Evolutionary conservation across 1,140 invertebrate genomes (phyloP), one percentile per base, ranked within the genome.

Genomic region (Tetramorium simillimum): DNA sequence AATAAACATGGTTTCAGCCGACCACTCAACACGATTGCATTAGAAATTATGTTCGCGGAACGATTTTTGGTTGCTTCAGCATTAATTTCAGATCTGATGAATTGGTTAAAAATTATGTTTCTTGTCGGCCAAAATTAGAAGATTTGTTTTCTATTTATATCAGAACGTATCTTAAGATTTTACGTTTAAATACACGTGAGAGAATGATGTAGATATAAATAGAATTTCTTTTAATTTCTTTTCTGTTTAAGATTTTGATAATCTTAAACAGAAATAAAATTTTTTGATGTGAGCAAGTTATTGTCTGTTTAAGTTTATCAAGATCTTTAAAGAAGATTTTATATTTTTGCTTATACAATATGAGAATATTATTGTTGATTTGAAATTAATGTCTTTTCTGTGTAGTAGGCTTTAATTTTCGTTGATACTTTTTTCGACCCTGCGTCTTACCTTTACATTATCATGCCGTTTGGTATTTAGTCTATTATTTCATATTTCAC

Each of bases 31-130:
- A 16, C 53, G 43, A 80, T 80, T 80, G 21, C 24, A 5, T 40
- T 67, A 21, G 37, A 81, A 70, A 56, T 70, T 70, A 81, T 21
- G 37, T 40, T 69, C 12, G 37, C 14, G n/a, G 21, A 58, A 46
- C 56, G 14, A 33, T 33, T 82, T 49, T n/a, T 43, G 14, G 1
- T 4, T 33, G 53, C 7, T 73, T 58, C 14, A 21, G 18, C 18
- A 18, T 82, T 53, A 84, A 21, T 84, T 43, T 67, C 80, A 28
- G 14, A 24, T 60, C 24, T 16, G 40, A 14, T 10, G n/a, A 73
- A 58, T 49, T 10, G n/a, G 40, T 60, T 18, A 60, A 73, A 73
- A 73, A 73, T 75, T 60, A 58, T 37, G 49, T 73, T 46, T 46
- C 4, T 33, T 72, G 24, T 46, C 37, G 12, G 18, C 10, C 16